Percentiles rank a stretch among this genome's conserved stretches.
phyloP scores from a whole-genome alignment of 2,113 vertebrate species.

The human region DNA sequence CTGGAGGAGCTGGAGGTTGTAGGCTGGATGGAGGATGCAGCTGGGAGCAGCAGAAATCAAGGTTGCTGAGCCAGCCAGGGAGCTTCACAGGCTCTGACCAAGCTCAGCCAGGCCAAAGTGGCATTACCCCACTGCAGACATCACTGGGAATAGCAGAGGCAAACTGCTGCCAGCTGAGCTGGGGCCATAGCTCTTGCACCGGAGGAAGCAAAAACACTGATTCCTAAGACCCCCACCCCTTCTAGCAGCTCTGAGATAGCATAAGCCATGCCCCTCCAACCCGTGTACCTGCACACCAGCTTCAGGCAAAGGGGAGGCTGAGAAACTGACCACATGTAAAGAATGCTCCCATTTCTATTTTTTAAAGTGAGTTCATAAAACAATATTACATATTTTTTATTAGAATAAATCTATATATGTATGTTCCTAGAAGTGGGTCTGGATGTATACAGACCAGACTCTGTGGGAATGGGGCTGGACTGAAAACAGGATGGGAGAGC shows the following conservation, averaged over 20 bases:
- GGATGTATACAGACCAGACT: fast-evolving
- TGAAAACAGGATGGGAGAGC: not conserved
- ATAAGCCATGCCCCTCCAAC: not conserved
- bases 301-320: not conserved
- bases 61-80: not conserved
- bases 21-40: not conserved
- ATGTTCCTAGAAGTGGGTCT: not conserved
- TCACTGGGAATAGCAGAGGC: not conserved
- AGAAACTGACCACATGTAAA: not conserved
- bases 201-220: not conserved
- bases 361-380: not conserved
- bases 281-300: not conserved
- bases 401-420: not conserved
- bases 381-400: not conserved
- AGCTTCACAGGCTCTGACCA: not conserved
- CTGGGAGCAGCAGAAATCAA: not conserved
- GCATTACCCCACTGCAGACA: not conserved
- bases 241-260: not conserved
- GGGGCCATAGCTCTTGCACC: fast-evolving
- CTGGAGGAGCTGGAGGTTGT: not conserved
- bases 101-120: not conserved
- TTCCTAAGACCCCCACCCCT: not conserved
- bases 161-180: not conserved
- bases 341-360: not conserved
- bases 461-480: not conserved